Conservation (phyloP, 2,113 vertebrate species). For the Grallaria varia region DNA sequence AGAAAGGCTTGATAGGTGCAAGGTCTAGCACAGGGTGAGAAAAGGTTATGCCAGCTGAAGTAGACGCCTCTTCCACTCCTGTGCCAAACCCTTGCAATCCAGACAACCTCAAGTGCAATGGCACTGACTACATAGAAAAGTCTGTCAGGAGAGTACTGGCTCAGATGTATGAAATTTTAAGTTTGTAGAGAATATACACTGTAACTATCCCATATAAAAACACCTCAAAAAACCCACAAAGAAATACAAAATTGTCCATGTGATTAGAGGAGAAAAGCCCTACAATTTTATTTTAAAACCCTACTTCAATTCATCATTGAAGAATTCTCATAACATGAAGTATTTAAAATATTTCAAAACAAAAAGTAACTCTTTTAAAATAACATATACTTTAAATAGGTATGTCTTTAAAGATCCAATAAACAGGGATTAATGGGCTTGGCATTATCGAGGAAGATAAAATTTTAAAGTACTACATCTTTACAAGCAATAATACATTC, state of each 20-base stretch:
- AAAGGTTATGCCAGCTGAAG: neutral
- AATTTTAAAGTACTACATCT: neutral
- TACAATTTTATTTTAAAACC: neutral
- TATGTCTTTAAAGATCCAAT: neutral
- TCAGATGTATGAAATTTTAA: fast-evolving
- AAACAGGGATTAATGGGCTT: neutral
- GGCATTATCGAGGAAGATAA: neutral
- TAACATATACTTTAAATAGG: neutral
- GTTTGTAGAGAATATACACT: neutral
- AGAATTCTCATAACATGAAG: neutral
- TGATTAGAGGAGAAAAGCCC: neutral
- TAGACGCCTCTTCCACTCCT: neutral
- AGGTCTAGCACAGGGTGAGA: neutral
- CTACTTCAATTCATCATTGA: neutral
- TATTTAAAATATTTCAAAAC: neutral
- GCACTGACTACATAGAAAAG: neutral
- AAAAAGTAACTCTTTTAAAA: neutral
- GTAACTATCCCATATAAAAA: neutral
- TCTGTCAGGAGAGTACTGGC: neutral
- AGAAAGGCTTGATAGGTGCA: neutral
- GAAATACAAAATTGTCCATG: neutral
- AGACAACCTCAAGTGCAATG: neutral
- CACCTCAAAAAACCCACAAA: neutral
- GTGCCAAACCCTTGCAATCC: neutral
- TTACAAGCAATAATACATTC: neutral